Conservation (phyloP, 2,113 vertebrate genomes). For the human region GRCh38 chr1:111586001-111586500, state of each 20-base stretch:
- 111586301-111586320: neutral
- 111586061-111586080: constrained; percentile 21
- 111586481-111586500: too few species aligned
- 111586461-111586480: too few species aligned
- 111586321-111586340: neutral
- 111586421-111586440: neutral
- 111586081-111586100: neutral
- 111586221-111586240: constrained; percentile 58
- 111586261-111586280: neutral
- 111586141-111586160: neutral
- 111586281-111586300: neutral
- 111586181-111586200: constrained; percentile 2
- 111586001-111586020: neutral
- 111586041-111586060: neutral
- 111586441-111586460: too few species aligned
- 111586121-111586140: constrained; percentile 3
- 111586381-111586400: too few species aligned
- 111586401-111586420: neutral
- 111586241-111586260: constrained; percentile 52
- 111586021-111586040: neutral
- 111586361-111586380: neutral
- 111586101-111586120: neutral
- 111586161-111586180: constrained; percentile 2
- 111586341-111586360: neutral
- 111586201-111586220: constrained; percentile 30